Evolutionary conservation across 2,797 vertebrate species (phyloP), one percentile per base, ranked within the genome.

Genomic region (Malurus splendens): DNA sequence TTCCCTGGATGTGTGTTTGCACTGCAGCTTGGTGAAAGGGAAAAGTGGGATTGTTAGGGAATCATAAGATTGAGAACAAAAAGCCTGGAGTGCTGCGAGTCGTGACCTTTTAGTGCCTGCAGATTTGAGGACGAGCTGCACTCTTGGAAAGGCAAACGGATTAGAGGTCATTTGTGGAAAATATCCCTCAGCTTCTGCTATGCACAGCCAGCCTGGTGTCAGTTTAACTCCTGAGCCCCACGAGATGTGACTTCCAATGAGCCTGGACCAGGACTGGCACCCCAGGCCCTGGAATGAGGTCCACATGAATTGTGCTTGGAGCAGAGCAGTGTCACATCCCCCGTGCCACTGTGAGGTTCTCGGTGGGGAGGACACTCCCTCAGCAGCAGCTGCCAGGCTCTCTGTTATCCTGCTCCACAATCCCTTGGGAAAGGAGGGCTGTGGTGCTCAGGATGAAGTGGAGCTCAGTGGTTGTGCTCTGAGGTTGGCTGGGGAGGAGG

Each of bases 81-180:
- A 89, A 48, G n/a, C 65, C 36, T 28, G 42, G 23, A 7, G 36
- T 51, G 7, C 74, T 68, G 14, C 42, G 73, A 90, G 71, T 41
- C 16, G 0, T 74, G 59, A 91, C 66, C 54, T 90, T 92, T 62
- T 16, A 9, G 56, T 39, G 47, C 11, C 7, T 15, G 59, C 44
- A 12, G 74, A 12, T 75, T 82, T 79, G 16, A 6, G 72, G 68
- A 32, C 2, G n/a, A 57, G 51, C 28, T 54, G 56, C 1, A 0
- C 87, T 79, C 78, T 54, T 38, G 5, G 19, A 42, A 70, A 84
- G 50, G 68, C 39, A 54, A n/a, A 60, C 6, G n/a, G 48, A n/a
- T 92, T 52, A 42, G 54, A 75, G 20, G 80, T 82, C 32, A 19
- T 71, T 78, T 50, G 39, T 87, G 82, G 79, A 65, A 85, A 90